Evolutionary conservation across 2,888 invertebrate species (phyloP), one percentile per base, ranked within the genome.

Genomic region (Macaria liturata): DNA sequence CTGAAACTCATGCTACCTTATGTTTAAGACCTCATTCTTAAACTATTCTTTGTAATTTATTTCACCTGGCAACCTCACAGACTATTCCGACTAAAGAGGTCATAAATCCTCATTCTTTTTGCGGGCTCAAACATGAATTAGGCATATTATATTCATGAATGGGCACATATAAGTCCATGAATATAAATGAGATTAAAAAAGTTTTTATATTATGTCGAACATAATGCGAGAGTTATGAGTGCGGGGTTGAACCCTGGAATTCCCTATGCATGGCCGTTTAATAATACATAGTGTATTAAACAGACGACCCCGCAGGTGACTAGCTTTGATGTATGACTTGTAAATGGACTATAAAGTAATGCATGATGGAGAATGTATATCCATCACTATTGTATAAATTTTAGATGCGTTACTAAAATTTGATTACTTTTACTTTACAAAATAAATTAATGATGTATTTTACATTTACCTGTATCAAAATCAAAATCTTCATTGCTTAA

Each of bases 151-250:
- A 72, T 70, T 72, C 79, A 71, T 75, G 75, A 69, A 72, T 72
- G 69, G 65, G 67, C 70, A 66, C 71, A 69, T 70, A 68, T 58
- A 71, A 67, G 66, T 66, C 70, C 68, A 80, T 81, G 81, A 78
- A 81, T 80, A 76, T 76, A 80, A 78, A 81, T 75, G 71, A 75
- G 78, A 78, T 78, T 79, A 68, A 72, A 80, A 81, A 80, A 78
- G 72, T 80, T 80, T 77, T 74, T 69, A 68, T 72, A 67, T 68
- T 69, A 71, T 63, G 62, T 70, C 66, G 59, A 62, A 66, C 61
- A 59, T 68, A 62, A 66, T 63, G 59, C 59, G 44, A 59, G 66
- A 68, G 70, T 69, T 69, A 60, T 57, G 51, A 64, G 46, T 56
- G 52, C 34, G 37, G 49, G 55, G 59, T 49, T 43, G 42, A 53